Percentiles rank a stretch among this genome's conserved stretches.
phyloP scores from a whole-genome alignment of 2,888 invertebrate genomes.

The Agelastica alni region DNA sequence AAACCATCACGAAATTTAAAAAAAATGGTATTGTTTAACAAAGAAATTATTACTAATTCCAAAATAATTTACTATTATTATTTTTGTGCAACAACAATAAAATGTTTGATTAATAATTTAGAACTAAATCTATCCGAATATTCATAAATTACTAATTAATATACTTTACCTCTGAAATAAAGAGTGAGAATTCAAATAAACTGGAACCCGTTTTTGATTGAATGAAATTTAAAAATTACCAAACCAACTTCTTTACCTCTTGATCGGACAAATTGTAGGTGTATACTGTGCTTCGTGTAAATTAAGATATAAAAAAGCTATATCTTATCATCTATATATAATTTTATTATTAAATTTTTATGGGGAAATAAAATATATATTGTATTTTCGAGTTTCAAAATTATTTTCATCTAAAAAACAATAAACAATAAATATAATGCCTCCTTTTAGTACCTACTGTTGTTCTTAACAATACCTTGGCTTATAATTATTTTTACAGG shows the following conservation, averaged over 20 bases:
- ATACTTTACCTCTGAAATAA: too few relatives aligned
- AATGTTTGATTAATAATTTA: too few relatives aligned
- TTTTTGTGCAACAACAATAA: too few relatives aligned
- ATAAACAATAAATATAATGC: neutral
- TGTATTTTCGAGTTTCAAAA: neutral
- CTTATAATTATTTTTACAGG: neutral
- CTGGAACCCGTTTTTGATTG: too few relatives aligned
- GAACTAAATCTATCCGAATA: too few relatives aligned
- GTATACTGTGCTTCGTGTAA: neutral
- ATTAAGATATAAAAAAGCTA: conserved; percentile 9
- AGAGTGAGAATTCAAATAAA: too few relatives aligned
- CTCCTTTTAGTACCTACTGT: neutral
- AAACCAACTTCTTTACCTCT: too few relatives aligned
- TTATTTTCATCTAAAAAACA: conserved; percentile 2
- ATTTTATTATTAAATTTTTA: conserved; percentile 8
- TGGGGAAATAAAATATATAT: conserved; percentile 12
- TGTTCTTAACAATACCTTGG: neutral
- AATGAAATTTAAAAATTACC: neutral
- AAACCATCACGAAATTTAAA: too few relatives aligned
- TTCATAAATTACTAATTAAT: too few relatives aligned
- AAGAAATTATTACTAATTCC: too few relatives aligned
- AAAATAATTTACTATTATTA: too few relatives aligned
- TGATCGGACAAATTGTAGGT: conserved; percentile 5
- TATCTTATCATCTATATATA: conserved; percentile 16
- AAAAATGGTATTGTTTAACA: too few relatives aligned